Base-by-base conservation (phyloP, 2,888 invertebrate species). In the Lasioglossum pauxillum region DNA sequence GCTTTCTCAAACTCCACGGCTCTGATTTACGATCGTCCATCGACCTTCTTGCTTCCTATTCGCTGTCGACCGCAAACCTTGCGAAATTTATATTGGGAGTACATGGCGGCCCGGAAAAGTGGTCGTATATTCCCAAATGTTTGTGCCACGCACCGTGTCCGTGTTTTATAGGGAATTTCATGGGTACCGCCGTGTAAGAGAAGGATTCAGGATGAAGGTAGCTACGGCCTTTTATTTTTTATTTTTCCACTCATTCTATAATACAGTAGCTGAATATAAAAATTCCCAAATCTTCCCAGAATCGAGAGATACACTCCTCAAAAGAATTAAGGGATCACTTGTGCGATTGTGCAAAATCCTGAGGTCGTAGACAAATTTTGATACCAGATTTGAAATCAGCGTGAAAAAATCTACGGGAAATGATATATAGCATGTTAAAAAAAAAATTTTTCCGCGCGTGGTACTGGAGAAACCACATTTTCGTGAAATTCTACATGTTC, bases 11-110 rank as follows among this genome's bases (percentile, higher is more conserved):
- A 76, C 81, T 75, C 69, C 46, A 5, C 46, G 41, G 69, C 72
- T 85, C 76, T 90, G 83, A 89, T 89, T 85, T 89, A 88, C 90
- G 86, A 85, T 77, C 76, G 77, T 78, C 85, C 64, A 80, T 80
- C 89, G 84, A 80, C 80, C 85, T 53, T 35, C 46, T 46, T 49
- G 41, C 76, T 10, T 31, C 27, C 35, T 31, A 41, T 16, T 31
- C 64, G 27, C 73, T n/a, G 57, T 8, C 57, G 49, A 5, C 80
- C 82, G 79, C 84, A 60, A 80, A 77, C 77, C 57, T 67, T 31
- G 60, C n/a, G 57, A 69, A 72, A 78, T 78, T 73, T 76, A 49
- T 77, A 60, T 53, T 23, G 67, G 38, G 31, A 27, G 53, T 53
- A 53, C 53, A 53, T 10, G n/a, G 31, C 41, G 14, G 27, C 16